phyloP scores from a whole-genome alignment of 2,888 invertebrate species.

The Stenchaetothrips biformis region DNA sequence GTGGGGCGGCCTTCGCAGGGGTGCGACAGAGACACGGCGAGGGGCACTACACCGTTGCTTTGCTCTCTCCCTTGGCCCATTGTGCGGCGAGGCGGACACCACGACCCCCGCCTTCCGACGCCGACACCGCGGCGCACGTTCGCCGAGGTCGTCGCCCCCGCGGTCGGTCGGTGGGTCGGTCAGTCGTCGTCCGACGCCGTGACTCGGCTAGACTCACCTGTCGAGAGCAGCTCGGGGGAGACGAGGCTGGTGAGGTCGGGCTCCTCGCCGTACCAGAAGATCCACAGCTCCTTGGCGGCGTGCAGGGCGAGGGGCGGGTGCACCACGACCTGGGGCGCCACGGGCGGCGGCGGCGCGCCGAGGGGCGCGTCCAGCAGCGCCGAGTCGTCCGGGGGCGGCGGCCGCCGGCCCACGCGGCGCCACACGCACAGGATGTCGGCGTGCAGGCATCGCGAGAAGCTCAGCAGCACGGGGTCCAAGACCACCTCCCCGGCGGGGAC shows the following conservation, averaged over 20 bases:
- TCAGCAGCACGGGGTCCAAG: constrained; percentile 84
- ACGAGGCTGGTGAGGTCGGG: constrained; percentile 82
- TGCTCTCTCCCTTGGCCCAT: not conserved
- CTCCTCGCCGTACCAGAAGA: constrained; percentile 99
- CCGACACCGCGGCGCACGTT: constrained; percentile 34
- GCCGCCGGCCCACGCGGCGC: constrained; percentile 74
- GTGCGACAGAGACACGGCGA: not conserved
- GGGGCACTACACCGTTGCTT: not conserved
- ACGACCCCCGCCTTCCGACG: not conserved
- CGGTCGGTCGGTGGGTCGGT: too few relatives aligned
- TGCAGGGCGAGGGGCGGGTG: constrained; percentile 71
- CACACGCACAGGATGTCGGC: constrained; percentile 97
- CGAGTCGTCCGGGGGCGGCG: constrained; percentile 38
- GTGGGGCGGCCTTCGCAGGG: too few relatives aligned
- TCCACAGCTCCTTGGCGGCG: constrained; percentile 96
- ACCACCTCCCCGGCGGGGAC: constrained; percentile 60
- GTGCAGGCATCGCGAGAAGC: constrained; percentile 85
- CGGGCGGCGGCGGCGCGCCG: constrained; percentile 45
- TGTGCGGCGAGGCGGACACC: constrained; percentile 28
- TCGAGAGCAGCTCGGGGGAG: constrained; percentile 74
- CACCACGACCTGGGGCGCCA: constrained; percentile 51
- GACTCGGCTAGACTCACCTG: constrained; percentile 59
- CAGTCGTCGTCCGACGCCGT: too few relatives aligned
- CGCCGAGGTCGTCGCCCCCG: constrained; percentile 32
- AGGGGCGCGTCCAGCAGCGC: constrained; percentile 38